Conservation (phyloP, 1,140 invertebrate genomes). For the Prorops nasuta region DNA sequence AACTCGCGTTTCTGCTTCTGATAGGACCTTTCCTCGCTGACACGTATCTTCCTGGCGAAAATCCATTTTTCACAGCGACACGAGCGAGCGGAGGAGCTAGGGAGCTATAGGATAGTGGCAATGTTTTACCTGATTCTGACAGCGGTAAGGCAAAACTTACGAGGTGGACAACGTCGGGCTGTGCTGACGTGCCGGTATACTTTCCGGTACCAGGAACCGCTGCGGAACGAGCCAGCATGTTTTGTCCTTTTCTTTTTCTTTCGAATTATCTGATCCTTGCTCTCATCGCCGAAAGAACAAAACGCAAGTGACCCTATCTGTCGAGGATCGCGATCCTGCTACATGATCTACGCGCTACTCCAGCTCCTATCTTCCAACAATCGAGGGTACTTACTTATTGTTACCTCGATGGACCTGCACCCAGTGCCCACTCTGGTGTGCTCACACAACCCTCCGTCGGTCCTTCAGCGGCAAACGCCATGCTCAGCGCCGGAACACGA, state of each 20-base stretch:
- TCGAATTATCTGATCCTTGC: constrained; percentile 36
- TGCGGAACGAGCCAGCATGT: constrained; percentile 20
- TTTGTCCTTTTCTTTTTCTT: neutral
- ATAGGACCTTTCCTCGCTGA: neutral
- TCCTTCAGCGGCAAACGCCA: no score
- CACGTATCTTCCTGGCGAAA: constrained; percentile 6
- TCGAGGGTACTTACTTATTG: constrained; percentile 33
- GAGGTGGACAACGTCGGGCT: constrained; percentile 11
- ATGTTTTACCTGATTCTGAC: constrained; percentile 26
- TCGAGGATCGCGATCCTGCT: constrained; percentile 32
- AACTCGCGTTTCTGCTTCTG: constrained; percentile 19
- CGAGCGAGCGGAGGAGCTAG: neutral
- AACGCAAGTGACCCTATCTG: constrained; percentile 33
- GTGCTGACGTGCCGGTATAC: constrained; percentile 11
- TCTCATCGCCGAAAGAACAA: constrained; percentile 40
- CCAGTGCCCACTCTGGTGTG: no score
- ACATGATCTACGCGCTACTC: constrained; percentile 36
- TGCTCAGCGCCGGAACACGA: no score
- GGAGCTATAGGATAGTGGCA: constrained; percentile 1
- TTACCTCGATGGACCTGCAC: no score
- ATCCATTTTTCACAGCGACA: constrained; percentile 24
- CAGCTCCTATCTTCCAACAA: constrained; percentile 25
- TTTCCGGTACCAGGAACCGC: constrained; percentile 27
- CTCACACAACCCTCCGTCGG: no score
- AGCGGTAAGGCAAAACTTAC: constrained; percentile 7